A percentile compares a stretch with the other conserved stretches of the same genome.
Conservation (phyloP, 2,113 vertebrate genomes). For the Entomyzon cyanotis region DNA sequence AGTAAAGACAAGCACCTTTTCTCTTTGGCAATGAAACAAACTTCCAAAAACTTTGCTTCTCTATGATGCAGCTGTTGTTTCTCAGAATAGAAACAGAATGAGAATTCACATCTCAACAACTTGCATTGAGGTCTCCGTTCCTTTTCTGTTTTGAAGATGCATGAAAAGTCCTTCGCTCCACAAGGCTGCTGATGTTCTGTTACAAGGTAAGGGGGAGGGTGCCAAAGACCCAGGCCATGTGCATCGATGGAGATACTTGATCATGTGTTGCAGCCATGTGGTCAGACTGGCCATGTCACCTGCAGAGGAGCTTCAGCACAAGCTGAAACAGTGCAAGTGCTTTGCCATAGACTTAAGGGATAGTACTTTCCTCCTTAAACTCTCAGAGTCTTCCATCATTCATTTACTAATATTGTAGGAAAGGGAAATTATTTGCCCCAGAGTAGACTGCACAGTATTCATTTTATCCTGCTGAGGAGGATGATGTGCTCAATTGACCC, state of each 20-base stretch:
- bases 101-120: not conserved
- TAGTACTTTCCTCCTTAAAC: not conserved
- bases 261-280: rapidly evolving
- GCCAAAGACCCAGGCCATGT: not conserved
- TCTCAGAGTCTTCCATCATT: not conserved
- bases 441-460: not conserved
- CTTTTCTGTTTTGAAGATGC: not conserved
- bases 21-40: not conserved
- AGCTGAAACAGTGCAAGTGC: not conserved
- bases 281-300: not conserved
- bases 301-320: not conserved
- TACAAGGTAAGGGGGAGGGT: not conserved
- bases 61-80: not conserved
- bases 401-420: not conserved
- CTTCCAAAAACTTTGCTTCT: not conserved
- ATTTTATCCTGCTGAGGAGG: slow-evolving; percentile 43
- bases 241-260: rapidly evolving
- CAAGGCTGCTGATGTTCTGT: not conserved
- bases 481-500: slow-evolving; percentile 35
- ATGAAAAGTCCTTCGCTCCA: not conserved
- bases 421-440: slow-evolving; percentile 12
- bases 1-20: not conserved
- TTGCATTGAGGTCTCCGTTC: not conserved
- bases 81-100: not conserved
- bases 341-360: not conserved